Base-by-base conservation (phyloP, 2,797 vertebrate species). In the Schizopygopsis malacanthus region DNA sequence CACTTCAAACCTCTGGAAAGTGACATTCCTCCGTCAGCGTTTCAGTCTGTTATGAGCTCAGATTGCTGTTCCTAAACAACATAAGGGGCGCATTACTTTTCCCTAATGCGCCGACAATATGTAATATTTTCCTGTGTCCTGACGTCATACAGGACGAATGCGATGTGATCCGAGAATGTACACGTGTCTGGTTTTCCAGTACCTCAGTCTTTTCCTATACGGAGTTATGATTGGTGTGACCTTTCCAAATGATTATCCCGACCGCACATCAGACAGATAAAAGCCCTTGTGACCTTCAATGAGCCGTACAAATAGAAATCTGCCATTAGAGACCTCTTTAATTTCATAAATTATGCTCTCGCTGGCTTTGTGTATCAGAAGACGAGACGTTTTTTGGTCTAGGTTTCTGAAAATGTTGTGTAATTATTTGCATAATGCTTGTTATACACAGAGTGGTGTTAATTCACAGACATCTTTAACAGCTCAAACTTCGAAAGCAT, bases 201-300 rank as follows among this genome's bases (percentile, higher is more conserved):
- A 6, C 63, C 16, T 52, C 52, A 7, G 65, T 79, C 61, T 78
- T 69, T 84, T 81, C 43, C 70, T 81, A n/a, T 25, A 47, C 6
- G 1, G 76, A 45, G 85, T 88, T 72, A 22, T 89, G 86, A 84
- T 85, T 78, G 79, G 25, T 52, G 25, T 86, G 80, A 88, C 87
- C 87, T 89, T 88, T 89, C 65, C 63, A 41, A 80, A 79, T 79
- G 67, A 85, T 86, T 83, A 83, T 81, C 37, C 78, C 72, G n/a
- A 63, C 75, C 6, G 41, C 63, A 80, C 71, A 86, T 86, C 81
- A 78, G 67, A 37, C 28, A 85, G 87, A 91, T 88, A 81, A 86
- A 88, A 86, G 89, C 63, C 63, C 79, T 78, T 83, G 86, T 71
- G 84, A 89, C 86, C 88, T 90, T 90, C 81, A 43, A 56, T 50